Conservation (phyloP, 2,888 invertebrate genomes). For the Acrobasis consociella region DNA sequence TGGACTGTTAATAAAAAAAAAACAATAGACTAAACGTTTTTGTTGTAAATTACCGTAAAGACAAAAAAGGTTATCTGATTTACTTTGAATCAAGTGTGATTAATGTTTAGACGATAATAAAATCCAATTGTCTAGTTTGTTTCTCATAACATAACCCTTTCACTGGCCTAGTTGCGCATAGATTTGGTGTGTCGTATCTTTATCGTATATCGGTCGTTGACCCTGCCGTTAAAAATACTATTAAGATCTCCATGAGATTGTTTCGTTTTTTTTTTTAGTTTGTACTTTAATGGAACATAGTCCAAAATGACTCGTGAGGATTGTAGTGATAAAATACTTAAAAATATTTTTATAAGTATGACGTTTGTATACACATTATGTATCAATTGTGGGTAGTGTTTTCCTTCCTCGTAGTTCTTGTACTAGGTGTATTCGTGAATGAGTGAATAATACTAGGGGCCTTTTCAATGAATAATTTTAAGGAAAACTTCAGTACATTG, state of each 20-base stretch:
- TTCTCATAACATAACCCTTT: slow-evolving; percentile 19
- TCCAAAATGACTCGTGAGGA: neutral
- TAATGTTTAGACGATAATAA: slow-evolving; percentile 9
- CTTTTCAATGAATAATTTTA: no score
- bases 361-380: neutral
- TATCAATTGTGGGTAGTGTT: no score
- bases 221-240: slow-evolving; percentile 2
- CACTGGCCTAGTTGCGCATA: slow-evolving; percentile 17
- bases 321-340: neutral
- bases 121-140: slow-evolving; percentile 10
- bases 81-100: slow-evolving; percentile 8
- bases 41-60: neutral
- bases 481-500: no score
- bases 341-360: neutral
- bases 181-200: slow-evolving; percentile 6
- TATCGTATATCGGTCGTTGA: slow-evolving; percentile 18
- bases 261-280: slow-evolving; percentile 12
- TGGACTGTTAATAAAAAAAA: neutral
- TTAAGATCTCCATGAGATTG: slow-evolving; percentile 3
- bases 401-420: no score
- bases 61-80: slow-evolving; percentile 1
- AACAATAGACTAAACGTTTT: slow-evolving; percentile 1
- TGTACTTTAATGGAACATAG: neutral
- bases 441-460: no score
- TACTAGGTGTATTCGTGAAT: no score